phyloP scores from a whole-genome alignment of 2,113 vertebrate species.

The Apodemus speciosus region DNA sequence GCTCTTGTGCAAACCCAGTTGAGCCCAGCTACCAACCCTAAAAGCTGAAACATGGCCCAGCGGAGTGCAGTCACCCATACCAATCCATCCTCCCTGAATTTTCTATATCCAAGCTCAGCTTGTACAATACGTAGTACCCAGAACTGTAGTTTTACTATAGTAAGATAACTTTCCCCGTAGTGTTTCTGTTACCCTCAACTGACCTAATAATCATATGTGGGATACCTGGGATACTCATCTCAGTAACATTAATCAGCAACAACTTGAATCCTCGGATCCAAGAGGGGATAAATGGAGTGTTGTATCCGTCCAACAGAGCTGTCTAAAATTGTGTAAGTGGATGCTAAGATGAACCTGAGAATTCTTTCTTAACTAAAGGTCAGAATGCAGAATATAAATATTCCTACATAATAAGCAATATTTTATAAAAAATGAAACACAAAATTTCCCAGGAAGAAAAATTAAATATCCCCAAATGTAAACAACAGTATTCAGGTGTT shows the following conservation, averaged over 20 bases:
- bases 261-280: no score
- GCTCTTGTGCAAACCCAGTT: not conserved
- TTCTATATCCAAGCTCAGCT: not conserved
- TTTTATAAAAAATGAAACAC: not conserved
- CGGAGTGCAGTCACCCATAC: not conserved
- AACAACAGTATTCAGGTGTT: not conserved
- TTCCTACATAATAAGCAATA: not conserved
- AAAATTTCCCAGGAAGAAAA: not conserved
- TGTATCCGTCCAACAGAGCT: not conserved
- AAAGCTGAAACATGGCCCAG: not conserved
- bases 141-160: not conserved
- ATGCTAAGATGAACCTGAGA: slow-evolving; percentile 10
- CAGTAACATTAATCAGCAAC: no score
- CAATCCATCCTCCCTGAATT: not conserved
- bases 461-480: not conserved
- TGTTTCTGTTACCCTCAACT: not conserved
- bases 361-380: not conserved
- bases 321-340: slow-evolving; percentile 1
- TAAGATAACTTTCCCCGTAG: slow-evolving; percentile 7
- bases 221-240: not conserved
- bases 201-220: not conserved
- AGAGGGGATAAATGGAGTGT: not conserved
- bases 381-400: not conserved
- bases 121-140: not conserved
- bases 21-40: no score